These are phyloP conservation scores for Heliconius congener DNA, from an alignment of 1,140 invertebrate species.

Conservation along the genomic window DNA sequence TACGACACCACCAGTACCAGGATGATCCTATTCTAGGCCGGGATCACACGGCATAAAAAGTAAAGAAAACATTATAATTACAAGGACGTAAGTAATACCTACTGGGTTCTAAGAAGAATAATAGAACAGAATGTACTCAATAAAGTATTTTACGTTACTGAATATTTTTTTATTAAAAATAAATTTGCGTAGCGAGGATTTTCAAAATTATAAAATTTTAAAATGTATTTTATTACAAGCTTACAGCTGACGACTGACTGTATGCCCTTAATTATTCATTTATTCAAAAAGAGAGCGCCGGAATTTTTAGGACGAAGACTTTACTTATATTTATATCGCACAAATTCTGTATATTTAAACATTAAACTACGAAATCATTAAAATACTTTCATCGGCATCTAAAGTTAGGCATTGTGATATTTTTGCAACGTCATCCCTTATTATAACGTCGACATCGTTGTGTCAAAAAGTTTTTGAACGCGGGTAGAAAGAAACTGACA, in stretches of 20 bases:
- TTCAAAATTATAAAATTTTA: too few species aligned
- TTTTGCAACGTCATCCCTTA: neutral
- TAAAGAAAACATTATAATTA: too few species aligned
- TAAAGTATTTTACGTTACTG: too few species aligned
- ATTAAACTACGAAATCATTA: neutral
- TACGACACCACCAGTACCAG: too few species aligned
- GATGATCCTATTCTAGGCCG: too few species aligned
- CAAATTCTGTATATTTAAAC: neutral
- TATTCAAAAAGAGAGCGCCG: neutral
- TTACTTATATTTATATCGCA: neutral
- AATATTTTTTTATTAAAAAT: too few species aligned
- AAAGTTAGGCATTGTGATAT: neutral
- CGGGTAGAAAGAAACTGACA: conserved; percentile 8
- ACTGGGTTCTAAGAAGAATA: too few species aligned
- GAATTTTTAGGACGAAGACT: neutral
- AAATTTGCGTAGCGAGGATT: too few species aligned
- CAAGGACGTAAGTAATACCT: too few species aligned
- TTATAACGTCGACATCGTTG: neutral
- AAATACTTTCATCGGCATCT: neutral
- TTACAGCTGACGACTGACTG: neutral
- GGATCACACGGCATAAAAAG: too few species aligned
- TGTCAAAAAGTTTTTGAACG: conserved; percentile 23
- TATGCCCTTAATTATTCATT: neutral
- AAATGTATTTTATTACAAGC: too few species aligned
- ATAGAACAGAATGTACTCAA: too few species aligned